Conservation (phyloP, 1,140 invertebrate genomes). For the Monomorium pharaonis region DNA sequence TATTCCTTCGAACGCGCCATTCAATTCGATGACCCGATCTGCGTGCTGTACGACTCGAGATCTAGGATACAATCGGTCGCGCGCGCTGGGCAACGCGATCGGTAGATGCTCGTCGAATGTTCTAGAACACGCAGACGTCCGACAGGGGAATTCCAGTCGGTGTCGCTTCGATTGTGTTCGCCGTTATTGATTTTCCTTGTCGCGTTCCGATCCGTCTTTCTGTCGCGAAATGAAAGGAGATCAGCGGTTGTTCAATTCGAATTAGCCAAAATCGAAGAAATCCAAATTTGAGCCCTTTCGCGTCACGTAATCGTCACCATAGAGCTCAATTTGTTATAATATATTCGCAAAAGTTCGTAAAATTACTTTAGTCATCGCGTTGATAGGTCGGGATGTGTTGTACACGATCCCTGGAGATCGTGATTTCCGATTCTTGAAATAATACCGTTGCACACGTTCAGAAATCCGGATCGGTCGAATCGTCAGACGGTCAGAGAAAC, state of each 20-base stretch:
- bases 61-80: not conserved
- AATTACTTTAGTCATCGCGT: not conserved
- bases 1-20: not conserved
- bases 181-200: conserved; percentile 38
- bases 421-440: not conserved
- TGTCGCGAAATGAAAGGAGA: not conserved
- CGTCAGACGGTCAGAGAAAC: not conserved
- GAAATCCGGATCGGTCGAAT: not conserved
- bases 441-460: not conserved
- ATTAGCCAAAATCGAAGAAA: not conserved
- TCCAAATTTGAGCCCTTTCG: too few relatives aligned
- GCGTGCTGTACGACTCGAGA: too few relatives aligned
- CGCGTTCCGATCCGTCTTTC: not conserved
- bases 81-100: not conserved
- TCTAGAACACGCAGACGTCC: not conserved
- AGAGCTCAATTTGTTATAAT: not conserved
- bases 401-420: not conserved
- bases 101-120: not conserved
- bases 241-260: not conserved
- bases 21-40: not conserved
- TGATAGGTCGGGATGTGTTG: not conserved
- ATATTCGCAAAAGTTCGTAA: not conserved
- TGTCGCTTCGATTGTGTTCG: conserved; percentile 12
- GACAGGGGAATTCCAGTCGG: conserved; percentile 25
- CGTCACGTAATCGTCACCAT: not conserved